Evolutionary conservation across 2,888 invertebrate genomes (phyloP), one percentile per base, ranked within the genome.

Genomic region (Chaetogeoica ovagalla): DNA sequence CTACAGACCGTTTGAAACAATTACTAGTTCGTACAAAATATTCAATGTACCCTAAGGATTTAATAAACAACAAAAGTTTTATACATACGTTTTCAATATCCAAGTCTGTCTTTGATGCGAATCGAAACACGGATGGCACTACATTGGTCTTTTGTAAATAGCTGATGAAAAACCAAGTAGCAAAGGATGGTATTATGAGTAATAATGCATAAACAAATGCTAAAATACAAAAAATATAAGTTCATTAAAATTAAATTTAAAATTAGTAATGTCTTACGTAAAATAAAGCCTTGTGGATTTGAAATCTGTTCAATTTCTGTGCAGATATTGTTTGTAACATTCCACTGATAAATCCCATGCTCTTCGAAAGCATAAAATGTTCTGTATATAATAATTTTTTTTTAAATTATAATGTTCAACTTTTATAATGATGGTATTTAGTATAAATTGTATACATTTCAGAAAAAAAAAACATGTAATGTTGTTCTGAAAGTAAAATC

Each of bases 271-370:
- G 19, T 84, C 86, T 85, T 84, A 87, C 87, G 86, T 81, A 86
- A 83, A 83, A 86, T 86, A 37, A 84, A 83, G 82, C 85, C 83
- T n/a, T 83, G 82, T 70, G 87, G 85, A 81, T 85, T 83, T 59
- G 81, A 82, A 48, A 85, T 82, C 11, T 83, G 83, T 75, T 85
- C 85, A 82, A 86, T 83, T 9, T 82, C 17, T 0, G 85, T 85
- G 82, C 86, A 86, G 23, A 82, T 30, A 19, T 82, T 76, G 1
- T 85, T 84, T 73, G 79, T 65, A 71, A 87, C 83, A 83, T 87
- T 86, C 86, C 86, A 86, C 55, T 85, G 85, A 83, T 87, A 87
- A 66, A 84, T 83, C 11, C 87, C 87, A 83, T 87, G 85, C 82
- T 87, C 86, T 79, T 84, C 84, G 79, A 87, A 87, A 55, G 81